Evolutionary conservation across 2,797 vertebrate genomes (phyloP).

Genomic region (Macropus fuliginosus): DNA sequence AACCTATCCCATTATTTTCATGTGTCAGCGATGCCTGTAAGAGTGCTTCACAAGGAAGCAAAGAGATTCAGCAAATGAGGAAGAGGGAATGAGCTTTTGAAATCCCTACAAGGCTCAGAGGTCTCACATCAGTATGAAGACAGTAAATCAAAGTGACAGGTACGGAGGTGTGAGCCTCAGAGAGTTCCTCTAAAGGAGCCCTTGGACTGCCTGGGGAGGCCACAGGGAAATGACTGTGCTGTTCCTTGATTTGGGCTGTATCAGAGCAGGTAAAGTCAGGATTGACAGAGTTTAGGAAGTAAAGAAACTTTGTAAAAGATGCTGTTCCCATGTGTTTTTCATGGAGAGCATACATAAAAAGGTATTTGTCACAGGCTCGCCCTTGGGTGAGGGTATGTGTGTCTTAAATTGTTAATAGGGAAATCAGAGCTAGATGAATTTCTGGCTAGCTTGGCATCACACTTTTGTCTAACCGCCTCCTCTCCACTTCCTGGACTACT

Average conservation of each 20-base stretch:
- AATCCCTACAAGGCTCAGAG: background rate
- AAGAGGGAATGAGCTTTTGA: conserved; percentile 45
- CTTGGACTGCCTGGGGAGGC: conserved; percentile 7
- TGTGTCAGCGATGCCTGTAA: background rate
- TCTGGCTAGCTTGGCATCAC: background rate
- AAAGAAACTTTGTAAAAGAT: background rate
- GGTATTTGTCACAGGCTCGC: background rate
- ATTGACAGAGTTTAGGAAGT: background rate
- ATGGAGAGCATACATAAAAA: conserved; percentile 1
- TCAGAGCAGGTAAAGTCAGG: background rate
- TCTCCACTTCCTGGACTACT: background rate
- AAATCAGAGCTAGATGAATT: conserved; percentile 6
- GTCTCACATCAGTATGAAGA: background rate
- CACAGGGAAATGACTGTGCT: conserved; percentile 11
- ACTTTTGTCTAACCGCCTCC: background rate
- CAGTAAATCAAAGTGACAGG: conserved; percentile 56
- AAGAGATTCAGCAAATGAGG: conserved; percentile 1
- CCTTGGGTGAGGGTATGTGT: background rate
- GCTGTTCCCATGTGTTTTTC: background rate
- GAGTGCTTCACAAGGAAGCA: background rate
- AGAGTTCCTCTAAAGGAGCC: background rate
- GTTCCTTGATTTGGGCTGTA: background rate
- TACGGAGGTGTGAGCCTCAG: background rate
- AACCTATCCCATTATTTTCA: conserved; percentile 30
- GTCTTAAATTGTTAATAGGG: background rate